phyloP scores from a whole-genome alignment of 2,113 vertebrate species.

The Taurulus bubalis region DNA sequence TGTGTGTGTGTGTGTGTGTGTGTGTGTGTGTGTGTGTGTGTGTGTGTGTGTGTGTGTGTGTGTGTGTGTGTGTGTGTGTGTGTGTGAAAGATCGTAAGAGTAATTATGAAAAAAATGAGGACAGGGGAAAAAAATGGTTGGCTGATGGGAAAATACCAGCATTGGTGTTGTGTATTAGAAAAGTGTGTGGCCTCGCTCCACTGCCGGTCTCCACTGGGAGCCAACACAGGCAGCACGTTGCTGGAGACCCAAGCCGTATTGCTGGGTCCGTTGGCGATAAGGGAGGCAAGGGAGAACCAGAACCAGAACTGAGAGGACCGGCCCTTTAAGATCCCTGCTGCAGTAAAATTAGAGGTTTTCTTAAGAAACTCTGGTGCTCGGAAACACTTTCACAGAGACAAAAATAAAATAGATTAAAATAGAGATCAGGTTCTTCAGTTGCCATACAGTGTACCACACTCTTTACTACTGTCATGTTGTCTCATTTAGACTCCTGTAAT shows the following conservation, averaged over 20 bases:
- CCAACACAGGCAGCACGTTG: too few relatives aligned
- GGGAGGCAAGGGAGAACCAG: too few relatives aligned
- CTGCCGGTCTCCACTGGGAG: too few relatives aligned
- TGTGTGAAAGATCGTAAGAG: background rate
- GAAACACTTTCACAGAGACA: too few relatives aligned
- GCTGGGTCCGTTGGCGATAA: too few relatives aligned
- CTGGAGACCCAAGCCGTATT: too few relatives aligned
- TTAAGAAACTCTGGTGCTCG: too few relatives aligned
- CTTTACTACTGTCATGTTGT: background rate
- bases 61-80: slow-evolving; percentile 1
- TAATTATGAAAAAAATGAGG: slow-evolving; percentile 16
- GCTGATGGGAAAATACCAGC: slow-evolving; percentile 5
- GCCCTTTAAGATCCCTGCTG: too few relatives aligned
- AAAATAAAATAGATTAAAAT: too few relatives aligned
- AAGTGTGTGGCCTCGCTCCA: background rate
- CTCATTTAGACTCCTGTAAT: background rate
- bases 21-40: background rate
- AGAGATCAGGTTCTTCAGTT: background rate
- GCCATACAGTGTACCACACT: background rate
- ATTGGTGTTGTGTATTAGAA: background rate
- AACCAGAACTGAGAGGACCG: too few relatives aligned
- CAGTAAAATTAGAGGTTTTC: too few relatives aligned
- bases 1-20: background rate
- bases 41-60: background rate
- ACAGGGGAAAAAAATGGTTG: background rate